Conservation (phyloP, 2,888 invertebrate species). For the Pterostichus niger region DNA sequence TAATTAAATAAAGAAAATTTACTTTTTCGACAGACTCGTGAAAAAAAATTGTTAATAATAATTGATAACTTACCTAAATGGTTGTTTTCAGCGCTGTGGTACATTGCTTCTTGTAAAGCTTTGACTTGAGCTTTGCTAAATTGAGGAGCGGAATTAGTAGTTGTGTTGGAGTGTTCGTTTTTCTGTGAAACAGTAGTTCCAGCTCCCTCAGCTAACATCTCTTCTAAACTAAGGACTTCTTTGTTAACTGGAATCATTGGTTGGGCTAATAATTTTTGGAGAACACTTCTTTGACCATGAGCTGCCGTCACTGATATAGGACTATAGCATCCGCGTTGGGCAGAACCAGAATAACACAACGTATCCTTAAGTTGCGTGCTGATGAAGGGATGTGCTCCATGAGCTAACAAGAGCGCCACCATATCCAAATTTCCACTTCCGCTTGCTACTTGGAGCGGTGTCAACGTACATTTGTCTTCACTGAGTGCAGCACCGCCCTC, state of each 20-base stretch:
- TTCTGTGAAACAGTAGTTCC: slow-evolving; percentile 69
- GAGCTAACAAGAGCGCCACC: slow-evolving; percentile 87
- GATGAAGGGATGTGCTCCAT: slow-evolving; percentile 93
- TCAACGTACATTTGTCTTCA: slow-evolving; percentile 92
- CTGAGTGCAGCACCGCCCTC: slow-evolving; percentile 91
- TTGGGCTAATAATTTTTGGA: slow-evolving; percentile 89
- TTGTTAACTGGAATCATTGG: slow-evolving; percentile 83
- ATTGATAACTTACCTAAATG: slow-evolving; percentile 79
- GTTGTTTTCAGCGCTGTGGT: slow-evolving; percentile 95
- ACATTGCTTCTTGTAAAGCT: slow-evolving; percentile 95
- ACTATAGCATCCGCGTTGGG: slow-evolving; percentile 91
- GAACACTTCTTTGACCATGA: slow-evolving; percentile 89
- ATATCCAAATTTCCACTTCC: slow-evolving; percentile 90
- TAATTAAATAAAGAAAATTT: background rate
- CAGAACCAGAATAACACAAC: slow-evolving; percentile 91
- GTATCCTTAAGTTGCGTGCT: slow-evolving; percentile 91
- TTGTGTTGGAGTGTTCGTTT: slow-evolving; percentile 66
- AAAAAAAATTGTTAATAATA: background rate
- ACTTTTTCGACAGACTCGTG: background rate
- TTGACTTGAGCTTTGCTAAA: slow-evolving; percentile 91
- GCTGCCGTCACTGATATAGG: slow-evolving; percentile 94
- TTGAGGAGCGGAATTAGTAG: slow-evolving; percentile 75
- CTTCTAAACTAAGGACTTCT: slow-evolving; percentile 91
- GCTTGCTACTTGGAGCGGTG: slow-evolving; percentile 92
- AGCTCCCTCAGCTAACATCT: slow-evolving; percentile 93